phyloP scores from a whole-genome alignment of 2,888 invertebrate genomes.

The Eulithis testata region DNA sequence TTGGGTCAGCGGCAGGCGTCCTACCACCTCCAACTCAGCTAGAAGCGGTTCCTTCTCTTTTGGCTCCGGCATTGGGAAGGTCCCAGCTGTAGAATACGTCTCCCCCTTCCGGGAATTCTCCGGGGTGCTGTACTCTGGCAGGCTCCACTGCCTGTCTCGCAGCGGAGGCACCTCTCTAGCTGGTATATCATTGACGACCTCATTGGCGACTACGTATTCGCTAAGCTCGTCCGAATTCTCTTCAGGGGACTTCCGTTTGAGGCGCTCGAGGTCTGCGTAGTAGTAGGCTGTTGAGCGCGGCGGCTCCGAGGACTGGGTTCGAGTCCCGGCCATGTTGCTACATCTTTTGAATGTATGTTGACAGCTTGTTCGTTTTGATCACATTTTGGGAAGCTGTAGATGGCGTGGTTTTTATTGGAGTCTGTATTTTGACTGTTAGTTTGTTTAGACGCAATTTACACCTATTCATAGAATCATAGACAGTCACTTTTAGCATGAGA shows the following conservation, averaged over 20 bases:
- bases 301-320: constrained; percentile 79
- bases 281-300: constrained; percentile 85
- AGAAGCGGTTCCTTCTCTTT: constrained; percentile 76
- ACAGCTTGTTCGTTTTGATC: neutral
- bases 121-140: constrained; percentile 67
- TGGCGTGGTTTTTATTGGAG: constrained; percentile 2
- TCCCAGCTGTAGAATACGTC: constrained; percentile 79
- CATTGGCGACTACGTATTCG: constrained; percentile 69
- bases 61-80: constrained; percentile 78
- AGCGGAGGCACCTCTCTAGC: constrained; percentile 68
- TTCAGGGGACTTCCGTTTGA: constrained; percentile 71
- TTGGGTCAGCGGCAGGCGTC: constrained; percentile 69
- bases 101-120: constrained; percentile 66
- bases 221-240: constrained; percentile 66
- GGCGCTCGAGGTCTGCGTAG: constrained; percentile 84
- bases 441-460: neutral
- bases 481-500: no score
- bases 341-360: constrained; percentile 21
- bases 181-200: constrained; percentile 68
- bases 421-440: constrained; percentile 18
- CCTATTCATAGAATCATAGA: no score
- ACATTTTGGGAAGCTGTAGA: constrained; percentile 13
- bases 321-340: constrained; percentile 57
- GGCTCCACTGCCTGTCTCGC: constrained; percentile 65
- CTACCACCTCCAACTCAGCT: constrained; percentile 74